Evolutionary conservation across 2,113 vertebrate genomes (phyloP), one percentile per base, ranked within the genome.

Genomic region (Catharus fuscescens): DNA sequence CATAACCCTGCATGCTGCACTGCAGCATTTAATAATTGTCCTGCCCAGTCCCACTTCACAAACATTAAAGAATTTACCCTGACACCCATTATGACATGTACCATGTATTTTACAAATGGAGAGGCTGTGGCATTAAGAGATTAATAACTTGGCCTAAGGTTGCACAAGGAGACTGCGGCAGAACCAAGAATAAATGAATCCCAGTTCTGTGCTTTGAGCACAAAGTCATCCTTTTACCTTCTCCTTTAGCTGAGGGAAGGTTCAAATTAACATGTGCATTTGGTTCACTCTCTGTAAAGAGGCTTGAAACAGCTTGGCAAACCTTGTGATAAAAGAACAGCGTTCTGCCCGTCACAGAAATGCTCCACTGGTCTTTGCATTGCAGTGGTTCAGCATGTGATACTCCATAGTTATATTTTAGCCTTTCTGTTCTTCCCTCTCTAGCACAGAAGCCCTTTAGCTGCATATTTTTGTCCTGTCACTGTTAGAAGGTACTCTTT

Each of bases 371-470:
- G 73, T 78, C 92, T 91, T 93, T 34, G 48, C 56, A 36, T 36
- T 86, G 80, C 56, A 90, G 70, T 69, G 56, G 76, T 84, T 87
- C 87, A 82, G 54, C 80, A 61, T 73, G 80, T 91, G 95, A 96
- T 36, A 36, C 23, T 34, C 50, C 61, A 74, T 2, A 2, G 70
- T 69, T 86, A 79, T 47, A 74, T 85, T 80, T 83, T 26, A 78
- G 83, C 57, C 66, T 93, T 65, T 93, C 45, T 32, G 31, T 71
- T 85, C 53, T 86, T 77, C 70, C 67, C 40, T 64, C 38, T 40
- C 25, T 18, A 79, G 34, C 32, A 54, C 32, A 70, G 53, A 67
- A 80, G 45, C 53, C 62, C 50, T 86, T 84, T 21, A 64, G 77
- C 36, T 78, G 79, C 9, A 3, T 34, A n/a, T 53, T 87, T 88